Conservation (phyloP, 2,113 vertebrate species). For the Gallinago jamesoni region DNA sequence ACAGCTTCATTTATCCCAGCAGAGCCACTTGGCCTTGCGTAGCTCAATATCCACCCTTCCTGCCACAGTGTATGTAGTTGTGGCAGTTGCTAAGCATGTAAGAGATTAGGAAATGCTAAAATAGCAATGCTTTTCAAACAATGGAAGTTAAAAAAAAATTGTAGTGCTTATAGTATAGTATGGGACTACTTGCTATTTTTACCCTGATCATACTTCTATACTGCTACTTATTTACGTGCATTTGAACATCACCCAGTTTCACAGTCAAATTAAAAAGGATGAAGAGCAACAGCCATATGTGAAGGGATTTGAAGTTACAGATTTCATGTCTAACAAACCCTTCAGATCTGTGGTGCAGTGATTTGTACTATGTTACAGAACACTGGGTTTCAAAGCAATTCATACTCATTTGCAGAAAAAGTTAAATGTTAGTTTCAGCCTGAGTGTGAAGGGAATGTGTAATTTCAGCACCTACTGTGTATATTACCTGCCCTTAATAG, state of each 20-base stretch:
- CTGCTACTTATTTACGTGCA: not conserved
- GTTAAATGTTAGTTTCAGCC: not conserved
- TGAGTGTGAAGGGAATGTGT: not conserved
- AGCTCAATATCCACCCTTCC: slow-evolving; percentile 20
- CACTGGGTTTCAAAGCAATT: not conserved
- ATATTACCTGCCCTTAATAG: not conserved
- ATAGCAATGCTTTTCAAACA: slow-evolving; percentile 12
- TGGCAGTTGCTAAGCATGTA: not conserved
- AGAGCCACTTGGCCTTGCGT: not conserved
- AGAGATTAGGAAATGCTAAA: slow-evolving; percentile 45
- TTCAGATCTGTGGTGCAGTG: not conserved
- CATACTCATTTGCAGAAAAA: not conserved
- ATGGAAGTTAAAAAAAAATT: slow-evolving; percentile 6
- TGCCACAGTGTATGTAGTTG: not conserved
- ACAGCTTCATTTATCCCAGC: not conserved
- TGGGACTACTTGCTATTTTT: not conserved
- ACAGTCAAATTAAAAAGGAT: not conserved
- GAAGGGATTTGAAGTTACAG: not conserved
- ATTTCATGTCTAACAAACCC: not conserved
- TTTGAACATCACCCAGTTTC: not conserved
- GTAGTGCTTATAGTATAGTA: not conserved
- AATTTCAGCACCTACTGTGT: not conserved
- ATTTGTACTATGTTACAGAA: not conserved
- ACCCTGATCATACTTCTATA: not conserved
- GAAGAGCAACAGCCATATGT: not conserved